These are phyloP conservation scores for Sericinus montela DNA, from an alignment of 2,888 invertebrate species.

Conservation along the genomic window DNA sequence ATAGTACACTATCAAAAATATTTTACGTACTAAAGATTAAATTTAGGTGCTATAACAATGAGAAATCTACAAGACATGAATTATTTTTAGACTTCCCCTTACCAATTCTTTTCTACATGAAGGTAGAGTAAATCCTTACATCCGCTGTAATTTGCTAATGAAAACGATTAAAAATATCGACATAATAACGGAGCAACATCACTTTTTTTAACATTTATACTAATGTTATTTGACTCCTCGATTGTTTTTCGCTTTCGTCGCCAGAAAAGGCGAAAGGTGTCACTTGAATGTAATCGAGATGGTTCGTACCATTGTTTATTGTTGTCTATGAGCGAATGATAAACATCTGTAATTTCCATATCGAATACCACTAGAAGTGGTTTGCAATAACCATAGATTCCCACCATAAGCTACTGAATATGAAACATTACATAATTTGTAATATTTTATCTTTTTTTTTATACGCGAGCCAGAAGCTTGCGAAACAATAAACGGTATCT, in stretches of 20 bases:
- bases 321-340: conserved; percentile 8
- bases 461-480: no score
- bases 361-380: neutral
- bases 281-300: conserved; percentile 18
- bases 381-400: neutral
- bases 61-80: no score
- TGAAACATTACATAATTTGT: neutral
- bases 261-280: conserved; percentile 19
- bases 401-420: neutral
- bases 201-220: neutral
- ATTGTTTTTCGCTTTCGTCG: conserved; percentile 14
- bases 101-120: no score
- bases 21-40: no score
- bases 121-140: no score
- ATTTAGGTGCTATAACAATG: no score
- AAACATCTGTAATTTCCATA: conserved; percentile 11
- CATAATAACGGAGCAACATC: neutral
- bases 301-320: conserved; percentile 17
- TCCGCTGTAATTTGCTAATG: no score
- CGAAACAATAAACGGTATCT: no score
- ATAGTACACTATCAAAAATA: no score
- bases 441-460: no score
- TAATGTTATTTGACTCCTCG: conserved; percentile 6
- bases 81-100: no score
- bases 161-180: neutral